These are phyloP conservation scores for Poeciliopsis retropinna DNA, from an alignment of 2,113 vertebrate species.

Conservation along the genomic window DNA sequence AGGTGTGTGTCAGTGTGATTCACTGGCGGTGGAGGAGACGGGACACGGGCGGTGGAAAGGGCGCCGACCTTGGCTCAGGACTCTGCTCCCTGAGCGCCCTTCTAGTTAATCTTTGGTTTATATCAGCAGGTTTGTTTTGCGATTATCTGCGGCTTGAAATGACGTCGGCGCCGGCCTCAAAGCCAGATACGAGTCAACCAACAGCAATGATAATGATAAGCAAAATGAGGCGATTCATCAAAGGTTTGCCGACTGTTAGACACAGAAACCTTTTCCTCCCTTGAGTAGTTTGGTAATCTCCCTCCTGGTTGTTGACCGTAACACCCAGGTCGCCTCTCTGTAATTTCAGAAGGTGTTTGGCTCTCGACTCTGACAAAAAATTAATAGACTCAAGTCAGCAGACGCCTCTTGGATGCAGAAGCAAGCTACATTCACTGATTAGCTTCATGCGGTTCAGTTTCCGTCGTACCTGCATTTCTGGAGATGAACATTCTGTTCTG, in stretches of 20 bases:
- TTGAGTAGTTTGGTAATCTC: background rate
- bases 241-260: background rate
- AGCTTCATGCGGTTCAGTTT: constrained; percentile 23
- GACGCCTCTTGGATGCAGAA: background rate
- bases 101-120: background rate
- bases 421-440: constrained; percentile 14
- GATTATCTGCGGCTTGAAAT: background rate
- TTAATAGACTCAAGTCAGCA: background rate
- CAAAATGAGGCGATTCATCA: background rate
- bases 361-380: background rate
- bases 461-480: background rate
- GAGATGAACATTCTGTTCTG: constrained; percentile 24
- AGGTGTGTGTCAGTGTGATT: background rate
- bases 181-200: background rate
- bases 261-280: too few species aligned
- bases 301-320: background rate
- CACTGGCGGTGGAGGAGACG: background rate
- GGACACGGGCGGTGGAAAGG: background rate
- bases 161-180: background rate
- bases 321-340: constrained; percentile 17
- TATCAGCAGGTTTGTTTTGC: background rate
- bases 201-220: background rate
- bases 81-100: background rate
- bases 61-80: background rate
- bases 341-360: constrained; percentile 56